phyloP scores from a whole-genome alignment of 2,113 vertebrate genomes.

The Anas platyrhynchos region DNA sequence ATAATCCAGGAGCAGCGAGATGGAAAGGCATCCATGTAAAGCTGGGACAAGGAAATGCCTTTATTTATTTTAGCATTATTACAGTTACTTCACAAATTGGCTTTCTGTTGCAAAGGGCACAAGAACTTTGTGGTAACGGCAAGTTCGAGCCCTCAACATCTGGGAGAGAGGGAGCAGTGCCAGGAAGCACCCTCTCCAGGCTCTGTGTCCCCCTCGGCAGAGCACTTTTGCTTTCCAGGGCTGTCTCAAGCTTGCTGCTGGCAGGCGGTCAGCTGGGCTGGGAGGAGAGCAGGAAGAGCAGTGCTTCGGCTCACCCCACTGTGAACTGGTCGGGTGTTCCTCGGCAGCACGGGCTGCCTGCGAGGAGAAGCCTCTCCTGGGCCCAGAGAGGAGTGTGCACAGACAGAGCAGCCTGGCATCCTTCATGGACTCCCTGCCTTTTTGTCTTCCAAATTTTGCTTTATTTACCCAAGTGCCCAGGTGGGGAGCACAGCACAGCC shows the following conservation, averaged over 20 bases:
- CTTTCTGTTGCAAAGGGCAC: not conserved
- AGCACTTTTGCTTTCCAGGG: not conserved
- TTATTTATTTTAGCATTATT: not conserved
- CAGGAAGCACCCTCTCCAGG: not conserved
- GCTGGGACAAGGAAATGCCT: not conserved
- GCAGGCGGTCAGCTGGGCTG: not conserved
- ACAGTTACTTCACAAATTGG: not conserved
- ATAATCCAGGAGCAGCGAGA: not conserved
- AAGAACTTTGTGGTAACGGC: accelerated
- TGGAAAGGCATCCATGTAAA: not conserved
- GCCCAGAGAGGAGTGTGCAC: accelerated
- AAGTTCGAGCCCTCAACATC: accelerated
- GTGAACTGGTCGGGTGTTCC: not conserved
- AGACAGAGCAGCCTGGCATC: not conserved
- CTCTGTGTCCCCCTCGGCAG: accelerated
- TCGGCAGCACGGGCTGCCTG: accelerated
- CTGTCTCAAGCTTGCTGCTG: not conserved
- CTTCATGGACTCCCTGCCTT: accelerated
- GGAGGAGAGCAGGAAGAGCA: not conserved
- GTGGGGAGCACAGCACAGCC: accelerated
- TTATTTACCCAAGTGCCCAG: not conserved
- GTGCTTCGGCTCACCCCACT: accelerated
- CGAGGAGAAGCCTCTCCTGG: accelerated
- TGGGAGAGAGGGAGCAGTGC: not conserved
- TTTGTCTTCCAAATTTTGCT: not conserved